These are phyloP conservation scores for Tipula lateralis DNA, from an alignment of 2,888 invertebrate genomes.

Conservation along the genomic window DNA sequence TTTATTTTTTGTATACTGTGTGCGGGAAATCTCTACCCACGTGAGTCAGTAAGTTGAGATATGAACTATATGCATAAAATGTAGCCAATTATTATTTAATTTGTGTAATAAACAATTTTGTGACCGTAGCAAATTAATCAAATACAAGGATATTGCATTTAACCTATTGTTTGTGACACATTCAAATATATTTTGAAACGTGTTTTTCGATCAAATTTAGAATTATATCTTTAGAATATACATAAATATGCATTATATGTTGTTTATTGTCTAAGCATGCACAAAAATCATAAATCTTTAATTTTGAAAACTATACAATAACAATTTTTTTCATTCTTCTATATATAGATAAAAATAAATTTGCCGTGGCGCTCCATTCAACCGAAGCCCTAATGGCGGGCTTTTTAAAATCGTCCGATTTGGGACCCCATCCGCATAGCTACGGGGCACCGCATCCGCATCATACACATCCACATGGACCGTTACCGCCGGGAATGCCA, in stretches of 20 bases:
- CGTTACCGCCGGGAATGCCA: slow-evolving; percentile 50
- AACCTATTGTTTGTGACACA: neutral
- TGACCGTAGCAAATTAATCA: neutral
- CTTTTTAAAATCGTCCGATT: slow-evolving; percentile 48
- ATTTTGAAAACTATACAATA: too few species aligned
- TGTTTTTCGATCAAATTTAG: neutral
- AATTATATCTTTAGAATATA: neutral
- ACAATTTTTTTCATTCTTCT: neutral
- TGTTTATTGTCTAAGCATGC: neutral
- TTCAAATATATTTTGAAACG: neutral
- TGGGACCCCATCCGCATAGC: slow-evolving; percentile 49
- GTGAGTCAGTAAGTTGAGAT: neutral
- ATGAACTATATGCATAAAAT: neutral
- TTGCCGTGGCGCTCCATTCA: slow-evolving; percentile 49
- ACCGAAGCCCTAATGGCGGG: slow-evolving; percentile 51
- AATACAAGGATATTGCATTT: neutral
- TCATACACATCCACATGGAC: slow-evolving; percentile 48
- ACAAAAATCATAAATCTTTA: slow-evolving; percentile 4
- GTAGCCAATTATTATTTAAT: neutral
- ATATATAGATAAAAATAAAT: slow-evolving; percentile 24
- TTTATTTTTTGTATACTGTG: neutral
- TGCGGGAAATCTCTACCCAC: neutral
- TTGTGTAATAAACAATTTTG: neutral
- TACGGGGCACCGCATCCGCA: slow-evolving; percentile 50
- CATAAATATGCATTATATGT: neutral